Conservation (phyloP, 2,113 vertebrate genomes). For the Ciconia stormi region DNA sequence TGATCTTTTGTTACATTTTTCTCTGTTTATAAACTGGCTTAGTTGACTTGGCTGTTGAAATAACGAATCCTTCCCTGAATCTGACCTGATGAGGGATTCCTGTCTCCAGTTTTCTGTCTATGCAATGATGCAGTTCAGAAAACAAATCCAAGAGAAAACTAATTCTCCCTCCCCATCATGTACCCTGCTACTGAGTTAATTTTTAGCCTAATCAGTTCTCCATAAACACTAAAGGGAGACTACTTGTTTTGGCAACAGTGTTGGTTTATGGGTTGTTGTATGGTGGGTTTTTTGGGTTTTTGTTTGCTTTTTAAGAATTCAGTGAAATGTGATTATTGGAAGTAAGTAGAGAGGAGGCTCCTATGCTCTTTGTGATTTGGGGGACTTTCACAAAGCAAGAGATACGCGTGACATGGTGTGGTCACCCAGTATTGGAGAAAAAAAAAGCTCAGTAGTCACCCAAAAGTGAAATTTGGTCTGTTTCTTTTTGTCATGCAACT, state of each 20-base stretch:
- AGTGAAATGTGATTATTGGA: background rate
- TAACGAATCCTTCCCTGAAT: background rate
- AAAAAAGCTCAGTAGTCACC: background rate
- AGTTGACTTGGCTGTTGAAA: background rate
- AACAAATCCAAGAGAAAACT: background rate
- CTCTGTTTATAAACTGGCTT: background rate
- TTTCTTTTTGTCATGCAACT: background rate
- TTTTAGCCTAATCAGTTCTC: background rate
- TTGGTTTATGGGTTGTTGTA: background rate
- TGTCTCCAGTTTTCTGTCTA: background rate
- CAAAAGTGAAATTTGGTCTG: background rate
- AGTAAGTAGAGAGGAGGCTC: background rate
- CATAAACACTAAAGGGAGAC: background rate
- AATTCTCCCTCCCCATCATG: background rate
- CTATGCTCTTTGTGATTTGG: background rate
- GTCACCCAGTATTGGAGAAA: background rate
- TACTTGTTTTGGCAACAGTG: background rate
- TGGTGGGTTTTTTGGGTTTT: background rate
- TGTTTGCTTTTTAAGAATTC: background rate
- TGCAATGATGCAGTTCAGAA: background rate
- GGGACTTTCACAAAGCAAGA: background rate
- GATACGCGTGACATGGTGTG: background rate
- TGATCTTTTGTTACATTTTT: background rate
- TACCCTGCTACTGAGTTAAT: background rate
- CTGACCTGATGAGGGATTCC: background rate